Percentiles rank a stretch among this genome's conserved stretches.
phyloP scores from a whole-genome alignment of 1,140 invertebrate species.

The Brachionus asplanchnoidis region DNA sequence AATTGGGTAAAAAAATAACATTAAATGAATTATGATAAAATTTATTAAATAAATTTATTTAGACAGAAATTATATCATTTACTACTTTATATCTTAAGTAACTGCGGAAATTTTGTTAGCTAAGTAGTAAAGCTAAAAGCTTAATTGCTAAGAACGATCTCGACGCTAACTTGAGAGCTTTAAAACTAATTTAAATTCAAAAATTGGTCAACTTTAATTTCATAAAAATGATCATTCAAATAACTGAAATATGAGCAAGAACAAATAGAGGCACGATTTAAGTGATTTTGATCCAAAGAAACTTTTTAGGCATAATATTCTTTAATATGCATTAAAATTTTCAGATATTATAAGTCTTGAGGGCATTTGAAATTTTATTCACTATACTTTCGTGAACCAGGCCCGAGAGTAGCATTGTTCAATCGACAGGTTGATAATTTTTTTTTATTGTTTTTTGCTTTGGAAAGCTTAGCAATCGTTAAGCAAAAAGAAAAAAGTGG shows the following conservation, averaged over 20 bases:
- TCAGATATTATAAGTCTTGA: not conserved
- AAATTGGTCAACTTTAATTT: not conserved
- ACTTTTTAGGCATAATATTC: not conserved
- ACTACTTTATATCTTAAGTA: not conserved
- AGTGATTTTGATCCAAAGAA: not conserved
- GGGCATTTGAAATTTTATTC: not conserved
- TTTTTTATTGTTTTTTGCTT: not conserved
- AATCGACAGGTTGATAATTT: not conserved
- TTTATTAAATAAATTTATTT: not conserved
- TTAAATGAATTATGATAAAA: not conserved
- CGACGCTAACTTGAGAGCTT: not conserved
- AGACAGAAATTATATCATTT: not conserved
- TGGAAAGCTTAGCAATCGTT: not conserved
- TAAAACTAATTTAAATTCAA: not conserved
- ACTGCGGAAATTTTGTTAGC: not conserved
- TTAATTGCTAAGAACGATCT: not conserved
- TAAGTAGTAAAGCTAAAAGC: not conserved
- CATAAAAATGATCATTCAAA: not conserved
- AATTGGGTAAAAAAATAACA: not conserved
- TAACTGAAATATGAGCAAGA: not conserved
- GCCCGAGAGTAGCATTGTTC: not conserved
- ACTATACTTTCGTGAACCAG: not conserved
- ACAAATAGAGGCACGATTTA: not conserved
- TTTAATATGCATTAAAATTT: not conserved
- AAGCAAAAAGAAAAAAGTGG: not conserved